A percentile compares a stretch with the other conserved stretches of the same genome.
These are phyloP conservation scores for Ptychodera flava DNA, from an alignment of 35 echinoderm and acorn worm species.

Conservation along the genomic window DNA sequence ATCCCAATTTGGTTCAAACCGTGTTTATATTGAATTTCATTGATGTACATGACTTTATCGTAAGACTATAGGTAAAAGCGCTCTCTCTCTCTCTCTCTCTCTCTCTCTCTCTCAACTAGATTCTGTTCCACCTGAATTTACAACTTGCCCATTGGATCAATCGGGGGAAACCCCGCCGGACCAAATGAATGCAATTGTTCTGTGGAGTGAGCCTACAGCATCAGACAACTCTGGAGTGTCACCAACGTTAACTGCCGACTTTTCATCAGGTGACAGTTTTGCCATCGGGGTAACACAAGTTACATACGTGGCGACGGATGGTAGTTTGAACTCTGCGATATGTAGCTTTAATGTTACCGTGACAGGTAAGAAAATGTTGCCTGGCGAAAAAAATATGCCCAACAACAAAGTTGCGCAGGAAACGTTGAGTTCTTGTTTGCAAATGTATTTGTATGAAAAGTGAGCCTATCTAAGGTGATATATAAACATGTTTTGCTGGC, in stretches of 20 bases:
- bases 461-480: no score
- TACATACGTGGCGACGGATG: neutral
- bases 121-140: neutral
- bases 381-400: no score
- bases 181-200: neutral
- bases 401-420: no score
- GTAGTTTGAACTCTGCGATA: neutral
- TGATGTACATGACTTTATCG: no score
- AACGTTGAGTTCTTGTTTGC: no score
- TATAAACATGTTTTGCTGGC: no score
- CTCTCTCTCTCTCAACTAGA: neutral
- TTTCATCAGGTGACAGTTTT: neutral
- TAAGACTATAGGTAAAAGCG: no score
- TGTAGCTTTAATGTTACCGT: neutral
- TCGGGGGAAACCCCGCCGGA: neutral
- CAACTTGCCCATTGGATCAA: neutral
- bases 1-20: no score
- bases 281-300: neutral
- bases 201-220: neutral
- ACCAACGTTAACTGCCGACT: neutral
- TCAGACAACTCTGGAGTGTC: neutral
- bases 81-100: no score
- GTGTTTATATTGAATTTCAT: no score
- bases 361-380: no score
- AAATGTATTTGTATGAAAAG: no score